Conservation (phyloP, 1,140 invertebrate species). For the Saccostrea cuccullata region DNA sequence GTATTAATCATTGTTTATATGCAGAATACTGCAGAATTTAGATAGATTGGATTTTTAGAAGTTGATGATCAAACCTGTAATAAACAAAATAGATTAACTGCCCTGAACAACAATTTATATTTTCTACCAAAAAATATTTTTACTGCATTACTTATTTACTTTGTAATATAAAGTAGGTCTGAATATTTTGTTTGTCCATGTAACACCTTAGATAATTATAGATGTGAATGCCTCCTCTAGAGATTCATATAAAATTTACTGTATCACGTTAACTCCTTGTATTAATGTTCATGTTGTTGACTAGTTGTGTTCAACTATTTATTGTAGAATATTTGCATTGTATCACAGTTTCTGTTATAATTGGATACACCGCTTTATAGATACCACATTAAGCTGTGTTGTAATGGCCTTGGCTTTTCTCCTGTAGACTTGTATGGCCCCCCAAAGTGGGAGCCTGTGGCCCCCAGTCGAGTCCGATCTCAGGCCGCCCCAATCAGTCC, state of each 20-base stretch:
- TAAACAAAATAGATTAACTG: too few relatives aligned
- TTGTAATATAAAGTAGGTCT: too few relatives aligned
- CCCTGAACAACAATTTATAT: too few relatives aligned
- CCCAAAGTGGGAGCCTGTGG: background rate
- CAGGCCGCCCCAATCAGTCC: background rate
- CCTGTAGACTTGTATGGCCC: conserved; percentile 18
- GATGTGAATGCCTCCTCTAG: too few relatives aligned
- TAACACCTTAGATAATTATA: too few relatives aligned
- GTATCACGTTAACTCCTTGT: background rate
- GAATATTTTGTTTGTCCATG: too few relatives aligned
- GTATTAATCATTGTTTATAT: too few relatives aligned
- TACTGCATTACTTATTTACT: too few relatives aligned
- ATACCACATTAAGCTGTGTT: background rate
- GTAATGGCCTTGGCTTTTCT: background rate
- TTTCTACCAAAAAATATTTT: too few relatives aligned
- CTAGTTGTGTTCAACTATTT: background rate
- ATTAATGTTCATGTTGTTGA: background rate
- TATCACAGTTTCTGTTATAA: background rate
- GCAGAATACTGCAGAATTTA: too few relatives aligned
- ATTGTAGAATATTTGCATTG: background rate
- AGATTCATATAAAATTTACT: background rate
- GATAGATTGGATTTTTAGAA: too few relatives aligned
- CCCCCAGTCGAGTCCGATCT: background rate
- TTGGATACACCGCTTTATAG: background rate
- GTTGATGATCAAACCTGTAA: too few relatives aligned